phyloP scores from a whole-genome alignment of 2,113 vertebrate genomes.

The Phrynosoma platyrhinos region DNA sequence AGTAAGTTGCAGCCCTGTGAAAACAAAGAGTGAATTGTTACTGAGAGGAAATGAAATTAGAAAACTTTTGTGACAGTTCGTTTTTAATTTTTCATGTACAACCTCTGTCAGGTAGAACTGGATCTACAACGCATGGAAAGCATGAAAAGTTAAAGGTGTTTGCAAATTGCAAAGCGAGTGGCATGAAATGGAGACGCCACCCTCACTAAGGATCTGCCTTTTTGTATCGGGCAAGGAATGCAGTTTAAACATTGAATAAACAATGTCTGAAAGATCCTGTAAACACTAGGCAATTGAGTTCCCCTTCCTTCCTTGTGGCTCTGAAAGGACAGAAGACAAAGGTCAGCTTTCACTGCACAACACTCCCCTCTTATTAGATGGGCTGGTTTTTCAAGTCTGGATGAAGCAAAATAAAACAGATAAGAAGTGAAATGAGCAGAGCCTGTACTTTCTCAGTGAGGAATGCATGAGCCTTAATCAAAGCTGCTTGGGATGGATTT shows the following conservation, averaged over 20 bases:
- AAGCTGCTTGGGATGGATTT: too few relatives aligned
- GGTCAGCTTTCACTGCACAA: neutral
- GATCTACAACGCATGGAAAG: neutral
- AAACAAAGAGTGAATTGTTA: fast-evolving
- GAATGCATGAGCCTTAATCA: neutral
- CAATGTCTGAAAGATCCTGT: neutral
- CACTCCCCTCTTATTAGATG: neutral
- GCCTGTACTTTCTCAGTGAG: neutral
- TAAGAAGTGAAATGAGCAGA: neutral
- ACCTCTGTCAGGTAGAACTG: neutral
- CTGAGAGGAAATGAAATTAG: neutral
- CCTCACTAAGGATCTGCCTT: neutral
- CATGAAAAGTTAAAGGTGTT: neutral
- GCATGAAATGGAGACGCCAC: neutral
- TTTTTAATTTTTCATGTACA: neutral
- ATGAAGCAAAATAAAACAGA: neutral
- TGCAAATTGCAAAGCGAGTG: neutral
- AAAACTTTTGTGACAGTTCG: neutral
- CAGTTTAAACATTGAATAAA: neutral
- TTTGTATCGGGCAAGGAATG: neutral
- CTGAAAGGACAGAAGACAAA: too few relatives aligned
- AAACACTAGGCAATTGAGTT: neutral
- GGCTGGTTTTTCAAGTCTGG: neutral
- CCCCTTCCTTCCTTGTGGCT: neutral
- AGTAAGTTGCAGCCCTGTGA: neutral